phyloP scores from a whole-genome alignment of 37 sponge, comb jelly and placozoan species.

The Cliona cf. orientalis region DNA sequence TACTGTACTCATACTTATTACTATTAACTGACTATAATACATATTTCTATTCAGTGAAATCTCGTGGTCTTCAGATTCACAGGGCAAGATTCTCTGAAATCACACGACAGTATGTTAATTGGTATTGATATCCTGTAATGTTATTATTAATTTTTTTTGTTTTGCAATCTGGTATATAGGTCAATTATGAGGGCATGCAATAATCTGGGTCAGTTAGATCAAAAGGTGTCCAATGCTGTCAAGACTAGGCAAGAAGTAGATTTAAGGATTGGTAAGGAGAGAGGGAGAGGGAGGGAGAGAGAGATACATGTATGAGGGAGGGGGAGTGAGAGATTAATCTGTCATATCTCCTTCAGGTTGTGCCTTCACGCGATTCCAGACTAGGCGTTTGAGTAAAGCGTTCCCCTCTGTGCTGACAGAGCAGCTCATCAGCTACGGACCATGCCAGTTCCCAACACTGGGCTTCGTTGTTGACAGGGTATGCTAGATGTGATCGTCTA shows the following conservation, averaged over 20 bases:
- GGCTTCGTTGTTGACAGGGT: constrained; percentile 99
- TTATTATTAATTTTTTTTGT: background rate
- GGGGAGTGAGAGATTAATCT: background rate
- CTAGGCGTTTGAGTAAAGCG: constrained; percentile 70
- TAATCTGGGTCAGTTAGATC: constrained; percentile 67
- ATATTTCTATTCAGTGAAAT: constrained; percentile 62
- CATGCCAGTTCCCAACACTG: constrained; percentile 99
- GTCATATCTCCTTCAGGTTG: constrained; percentile 54
- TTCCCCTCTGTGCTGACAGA: constrained; percentile 81
- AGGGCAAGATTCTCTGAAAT: constrained; percentile 97
- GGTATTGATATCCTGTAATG: too few relatives aligned
- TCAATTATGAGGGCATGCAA: constrained; percentile 85
- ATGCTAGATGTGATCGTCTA: too few relatives aligned
- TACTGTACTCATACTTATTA: too few relatives aligned
- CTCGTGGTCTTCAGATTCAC: constrained; percentile 74
- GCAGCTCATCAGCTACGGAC: constrained; percentile 95
- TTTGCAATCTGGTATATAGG: constrained; percentile 23
- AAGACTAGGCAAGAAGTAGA: constrained; percentile 94
- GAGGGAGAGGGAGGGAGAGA: background rate
- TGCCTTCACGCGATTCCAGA: constrained; percentile 98
- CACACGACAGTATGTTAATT: constrained; percentile 88
- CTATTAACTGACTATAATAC: too few relatives aligned
- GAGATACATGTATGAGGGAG: too few relatives aligned
- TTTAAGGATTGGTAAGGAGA: constrained; percentile 83
- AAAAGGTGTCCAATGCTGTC: constrained; percentile 79